These are phyloP conservation scores for Adelosebastes latens DNA, from an alignment of 2,797 vertebrate species.

Conservation along the genomic window DNA sequence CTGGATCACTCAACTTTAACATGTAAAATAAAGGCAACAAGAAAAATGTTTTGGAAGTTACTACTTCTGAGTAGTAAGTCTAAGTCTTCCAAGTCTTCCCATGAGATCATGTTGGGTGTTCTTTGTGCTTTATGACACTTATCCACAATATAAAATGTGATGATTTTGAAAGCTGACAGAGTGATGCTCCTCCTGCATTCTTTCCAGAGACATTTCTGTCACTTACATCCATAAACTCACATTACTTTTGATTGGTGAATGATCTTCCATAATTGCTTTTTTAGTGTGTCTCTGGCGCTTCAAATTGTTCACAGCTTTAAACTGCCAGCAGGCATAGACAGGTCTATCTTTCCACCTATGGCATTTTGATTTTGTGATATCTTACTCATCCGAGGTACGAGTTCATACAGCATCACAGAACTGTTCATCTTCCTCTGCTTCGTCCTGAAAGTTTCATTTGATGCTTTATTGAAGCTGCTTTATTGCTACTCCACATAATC, in stretches of 20 bases:
- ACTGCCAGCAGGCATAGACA: background rate
- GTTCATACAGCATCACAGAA: background rate
- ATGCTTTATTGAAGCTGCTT: slow-evolving; percentile 29
- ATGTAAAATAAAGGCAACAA: background rate
- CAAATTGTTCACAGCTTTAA: background rate
- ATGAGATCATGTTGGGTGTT: background rate
- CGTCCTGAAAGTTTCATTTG: slow-evolving; percentile 1
- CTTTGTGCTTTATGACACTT: background rate
- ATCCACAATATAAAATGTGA: background rate
- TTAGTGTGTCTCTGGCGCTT: background rate
- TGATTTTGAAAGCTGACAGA: background rate
- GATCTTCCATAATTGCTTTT: background rate
- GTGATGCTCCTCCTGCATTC: background rate
- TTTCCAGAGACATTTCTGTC: background rate
- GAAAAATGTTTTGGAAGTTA: background rate
- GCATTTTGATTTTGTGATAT: slow-evolving; percentile 5
- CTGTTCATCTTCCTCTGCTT: background rate
- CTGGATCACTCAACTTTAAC: background rate
- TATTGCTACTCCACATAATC: slow-evolving; percentile 14
- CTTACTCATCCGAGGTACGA: background rate
- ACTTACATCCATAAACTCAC: background rate
- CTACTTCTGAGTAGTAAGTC: too few relatives aligned
- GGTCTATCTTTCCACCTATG: background rate
- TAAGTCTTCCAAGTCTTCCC: too few relatives aligned
- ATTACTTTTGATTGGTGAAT: background rate